phyloP scores from a whole-genome alignment of 2,797 vertebrate genomes.

The Pterois miles region DNA sequence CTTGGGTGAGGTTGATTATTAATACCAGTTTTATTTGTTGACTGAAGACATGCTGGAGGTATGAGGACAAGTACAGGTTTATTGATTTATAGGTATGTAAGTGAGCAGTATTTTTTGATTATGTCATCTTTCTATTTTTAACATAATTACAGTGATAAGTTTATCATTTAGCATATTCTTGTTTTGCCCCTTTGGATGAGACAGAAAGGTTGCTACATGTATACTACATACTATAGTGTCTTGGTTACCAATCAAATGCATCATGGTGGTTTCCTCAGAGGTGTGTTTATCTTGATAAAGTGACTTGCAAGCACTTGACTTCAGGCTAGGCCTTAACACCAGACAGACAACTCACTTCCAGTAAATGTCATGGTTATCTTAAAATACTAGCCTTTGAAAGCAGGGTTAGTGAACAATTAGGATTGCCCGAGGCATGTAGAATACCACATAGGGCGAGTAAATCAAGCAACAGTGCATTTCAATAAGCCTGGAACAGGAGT shows the following conservation, averaged over 20 bases:
- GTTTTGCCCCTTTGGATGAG: background rate
- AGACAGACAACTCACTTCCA: conserved; percentile 3
- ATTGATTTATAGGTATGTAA: conserved; percentile 38
- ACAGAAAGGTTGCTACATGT: background rate
- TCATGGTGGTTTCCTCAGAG: background rate
- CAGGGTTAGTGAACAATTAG: background rate
- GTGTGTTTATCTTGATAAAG: background rate
- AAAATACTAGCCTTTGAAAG: conserved; percentile 15
- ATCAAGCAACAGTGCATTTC: background rate
- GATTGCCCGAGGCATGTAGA: background rate
- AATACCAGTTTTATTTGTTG: conserved; percentile 43
- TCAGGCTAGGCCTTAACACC: conserved; percentile 12
- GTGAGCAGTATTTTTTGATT: background rate
- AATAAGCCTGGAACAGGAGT: background rate
- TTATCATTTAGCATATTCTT: background rate
- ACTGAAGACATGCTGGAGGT: background rate
- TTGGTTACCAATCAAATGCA: background rate
- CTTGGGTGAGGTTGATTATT: conserved; percentile 61
- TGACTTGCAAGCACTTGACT: background rate
- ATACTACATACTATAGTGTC: too few species aligned
- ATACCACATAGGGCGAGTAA: background rate
- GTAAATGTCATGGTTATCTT: background rate
- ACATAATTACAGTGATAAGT: background rate
- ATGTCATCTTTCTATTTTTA: background rate
- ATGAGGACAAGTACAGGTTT: conserved; percentile 1